Base-by-base conservation (phyloP, 2,797 vertebrate genomes). In the Characodon lateralis region DNA sequence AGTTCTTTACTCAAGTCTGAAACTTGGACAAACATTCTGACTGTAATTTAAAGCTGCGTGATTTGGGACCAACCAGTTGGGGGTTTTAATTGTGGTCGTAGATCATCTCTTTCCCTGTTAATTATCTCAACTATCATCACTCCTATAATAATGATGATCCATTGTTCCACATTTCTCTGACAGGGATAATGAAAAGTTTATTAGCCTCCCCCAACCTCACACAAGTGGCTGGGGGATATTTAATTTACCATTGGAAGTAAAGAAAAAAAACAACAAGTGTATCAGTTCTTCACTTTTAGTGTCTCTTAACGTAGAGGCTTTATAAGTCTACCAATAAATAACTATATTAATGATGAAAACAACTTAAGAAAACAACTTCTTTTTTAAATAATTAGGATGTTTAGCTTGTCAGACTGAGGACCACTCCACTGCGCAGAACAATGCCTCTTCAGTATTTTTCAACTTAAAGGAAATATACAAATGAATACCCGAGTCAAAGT, bases 181-280 rank as follows among this genome's bases (percentile, higher is more conserved):
- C 89, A 83, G 83, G 74, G 85, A 87, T 94, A 95, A 96, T 94
- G 91, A 94, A 93, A 92, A 86, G 87, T 91, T 87, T 91, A 91
- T 94, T 94, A 91, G 83, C 90, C 86, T 90, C 79, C 63, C 77
- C 93, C 84, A 94, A 92, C 91, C 84, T 76, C 87, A 85, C 85
- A 81, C 77, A 85, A 93, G 89, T 87, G 90, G 83, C 84, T 51
- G 72, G 83, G 88, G 89, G 75, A 71, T 82, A 84, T 83, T 88
- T 84, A 69, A 91, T 91, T 94, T 89, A 89, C 79, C 80, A 48
- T 22, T 77, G 26, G 76, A 85, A 74, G 76, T 2, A 12, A 28
- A 53, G 56, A 43, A 2, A 48, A 2, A 48, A 76, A 3, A 53
- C 58, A 82, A 50, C 14, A 50, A 14, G 59, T 31, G 46, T 12